A percentile compares a stretch with the other conserved stretches of the same genome.
Evolutionary conservation across 1,140 invertebrate species (phyloP).

Genomic region (Leptoteleia sp.): DNA sequence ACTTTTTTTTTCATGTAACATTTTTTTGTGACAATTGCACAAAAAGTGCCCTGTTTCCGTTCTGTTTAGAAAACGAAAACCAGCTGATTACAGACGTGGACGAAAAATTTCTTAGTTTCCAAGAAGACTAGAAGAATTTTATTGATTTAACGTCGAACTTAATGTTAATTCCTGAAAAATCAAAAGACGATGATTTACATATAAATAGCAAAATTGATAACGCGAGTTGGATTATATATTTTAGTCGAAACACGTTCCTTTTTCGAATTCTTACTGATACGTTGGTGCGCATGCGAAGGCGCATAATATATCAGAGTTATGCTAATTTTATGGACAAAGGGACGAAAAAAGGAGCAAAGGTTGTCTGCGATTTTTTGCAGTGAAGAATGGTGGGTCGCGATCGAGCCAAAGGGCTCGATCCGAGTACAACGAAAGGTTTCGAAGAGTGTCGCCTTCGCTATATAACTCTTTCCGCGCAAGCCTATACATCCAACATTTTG

Average conservation of each 20-base stretch:
- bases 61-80: no score
- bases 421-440: constrained; percentile 50
- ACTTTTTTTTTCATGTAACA: no score
- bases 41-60: no score
- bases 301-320: constrained; percentile 74
- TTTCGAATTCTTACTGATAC: constrained; percentile 41
- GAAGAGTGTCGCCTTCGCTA: constrained; percentile 56
- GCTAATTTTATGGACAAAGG: constrained; percentile 72
- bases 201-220: constrained; percentile 17
- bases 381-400: constrained; percentile 64
- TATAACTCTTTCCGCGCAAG: constrained; percentile 52
- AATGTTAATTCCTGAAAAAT: no score
- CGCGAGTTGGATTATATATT: constrained; percentile 21
- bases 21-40: no score
- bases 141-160: no score
- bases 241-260: constrained; percentile 30
- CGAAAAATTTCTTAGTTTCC: no score
- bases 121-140: no score
- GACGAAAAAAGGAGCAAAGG: constrained; percentile 66
- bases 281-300: constrained; percentile 37
- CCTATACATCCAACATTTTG: constrained; percentile 51
- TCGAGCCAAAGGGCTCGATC: constrained; percentile 59
- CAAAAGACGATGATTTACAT: no score
- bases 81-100: no score
- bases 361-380: constrained; percentile 67